Evolutionary conservation across 37 sponge, comb jelly and placozoan genomes (phyloP).

Genomic region (Ephydatia muelleri): DNA sequence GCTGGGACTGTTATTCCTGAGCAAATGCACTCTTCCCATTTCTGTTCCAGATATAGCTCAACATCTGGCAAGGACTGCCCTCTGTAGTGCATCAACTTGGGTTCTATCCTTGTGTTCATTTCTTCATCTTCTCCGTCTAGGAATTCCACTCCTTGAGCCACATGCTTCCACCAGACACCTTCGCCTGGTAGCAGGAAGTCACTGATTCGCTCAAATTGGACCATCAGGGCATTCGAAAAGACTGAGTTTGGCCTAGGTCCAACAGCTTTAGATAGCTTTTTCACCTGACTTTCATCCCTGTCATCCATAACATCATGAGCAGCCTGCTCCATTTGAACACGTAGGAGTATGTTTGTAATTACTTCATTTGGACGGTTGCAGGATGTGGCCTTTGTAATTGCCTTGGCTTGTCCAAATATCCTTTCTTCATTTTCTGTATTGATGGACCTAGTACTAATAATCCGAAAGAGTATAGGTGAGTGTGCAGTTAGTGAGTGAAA

Average conservation of each 20-base stretch:
- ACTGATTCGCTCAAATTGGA: too few species aligned
- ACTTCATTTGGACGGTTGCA: not conserved
- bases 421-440: slow-evolving; percentile 33
- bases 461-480: slow-evolving; percentile 2
- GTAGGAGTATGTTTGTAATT: slow-evolving; percentile 10
- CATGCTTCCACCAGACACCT: not conserved
- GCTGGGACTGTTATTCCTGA: not conserved
- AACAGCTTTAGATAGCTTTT: not conserved
- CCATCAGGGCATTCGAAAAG: too few species aligned
- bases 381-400: slow-evolving; percentile 28
- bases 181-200: not conserved
- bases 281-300: not conserved
- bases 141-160: not conserved
- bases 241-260: too few species aligned
- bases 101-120: too few species aligned
- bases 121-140: not conserved
- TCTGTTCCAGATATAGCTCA: not conserved
- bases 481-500: slow-evolving; percentile 16
- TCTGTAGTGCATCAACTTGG: not conserved
- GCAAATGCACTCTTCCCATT: slow-evolving; percentile 6
- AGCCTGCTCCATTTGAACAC: too few species aligned
- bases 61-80: not conserved
- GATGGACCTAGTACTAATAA: not conserved
- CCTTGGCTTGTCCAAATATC: slow-evolving; percentile 20
- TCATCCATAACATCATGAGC: not conserved